Evolutionary conservation across 2,888 invertebrate genomes (phyloP).

Genomic region (Leptinotarsa peninsularis): DNA sequence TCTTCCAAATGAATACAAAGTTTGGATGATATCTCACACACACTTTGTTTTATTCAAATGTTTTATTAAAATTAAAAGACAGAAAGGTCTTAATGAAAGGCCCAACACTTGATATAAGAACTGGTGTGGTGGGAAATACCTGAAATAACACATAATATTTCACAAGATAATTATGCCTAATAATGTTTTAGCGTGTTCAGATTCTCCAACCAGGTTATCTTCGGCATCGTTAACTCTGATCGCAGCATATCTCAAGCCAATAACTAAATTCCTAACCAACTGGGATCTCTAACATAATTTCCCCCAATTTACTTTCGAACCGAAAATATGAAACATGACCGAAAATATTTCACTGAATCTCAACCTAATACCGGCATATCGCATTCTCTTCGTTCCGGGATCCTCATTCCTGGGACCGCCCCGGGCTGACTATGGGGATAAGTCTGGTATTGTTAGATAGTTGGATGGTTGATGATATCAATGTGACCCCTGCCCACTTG

Average conservation of each 20-base stretch:
- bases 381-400: neutral
- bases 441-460: constrained; percentile 10
- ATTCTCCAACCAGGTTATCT: too few species aligned
- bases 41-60: too few species aligned
- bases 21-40: too few species aligned
- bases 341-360: constrained; percentile 8
- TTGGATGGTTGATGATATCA: constrained; percentile 9
- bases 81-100: too few species aligned
- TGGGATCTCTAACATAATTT: neutral
- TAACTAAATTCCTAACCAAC: neutral
- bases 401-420: constrained; percentile 9
- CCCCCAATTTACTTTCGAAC: neutral
- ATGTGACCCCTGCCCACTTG: constrained; percentile 9
- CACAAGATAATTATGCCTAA: too few species aligned
- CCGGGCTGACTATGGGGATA: constrained; percentile 1
- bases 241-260: neutral
- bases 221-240: neutral
- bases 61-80: too few species aligned
- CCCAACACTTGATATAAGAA: too few species aligned
- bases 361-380: neutral
- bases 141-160: too few species aligned
- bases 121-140: too few species aligned
- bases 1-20: too few species aligned
- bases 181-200: neutral
- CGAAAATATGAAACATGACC: constrained; percentile 6